Percentiles rank a stretch among this genome's conserved stretches.
phyloP scores from a whole-genome alignment of 2,113 vertebrate species.

The Atrichornis clamosus region DNA sequence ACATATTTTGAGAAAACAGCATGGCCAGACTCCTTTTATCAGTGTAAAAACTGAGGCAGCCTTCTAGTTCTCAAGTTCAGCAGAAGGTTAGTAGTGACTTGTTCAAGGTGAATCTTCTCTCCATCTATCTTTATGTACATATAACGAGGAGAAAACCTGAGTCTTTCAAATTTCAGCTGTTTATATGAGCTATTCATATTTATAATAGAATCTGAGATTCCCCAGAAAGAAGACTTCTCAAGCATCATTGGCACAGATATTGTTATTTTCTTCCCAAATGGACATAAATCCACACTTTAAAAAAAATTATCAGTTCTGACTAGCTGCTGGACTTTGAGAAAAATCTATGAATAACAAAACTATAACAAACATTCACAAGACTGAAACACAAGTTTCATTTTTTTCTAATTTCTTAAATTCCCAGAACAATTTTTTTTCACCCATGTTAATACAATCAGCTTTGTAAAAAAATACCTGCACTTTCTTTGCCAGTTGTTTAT shows the following conservation, averaged over 20 bases:
- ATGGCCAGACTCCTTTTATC: background rate
- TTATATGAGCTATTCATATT: background rate
- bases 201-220: background rate
- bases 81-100: background rate
- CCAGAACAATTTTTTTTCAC: background rate
- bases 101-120: conserved; percentile 4
- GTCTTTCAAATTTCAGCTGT: background rate
- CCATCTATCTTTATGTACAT: background rate
- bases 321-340: background rate
- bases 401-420: background rate
- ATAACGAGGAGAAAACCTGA: background rate
- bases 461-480: background rate
- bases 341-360: background rate
- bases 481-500: background rate
- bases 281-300: background rate
- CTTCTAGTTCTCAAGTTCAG: background rate
- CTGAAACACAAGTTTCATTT: background rate
- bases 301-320: background rate
- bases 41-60: background rate
- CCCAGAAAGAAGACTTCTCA: background rate
- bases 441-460: background rate
- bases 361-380: background rate
- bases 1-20: conserved; percentile 25
- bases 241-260: background rate
- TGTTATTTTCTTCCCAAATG: background rate